Base-by-base conservation (phyloP, 2,797 vertebrate species). In the Mastacembelus armatus region DNA sequence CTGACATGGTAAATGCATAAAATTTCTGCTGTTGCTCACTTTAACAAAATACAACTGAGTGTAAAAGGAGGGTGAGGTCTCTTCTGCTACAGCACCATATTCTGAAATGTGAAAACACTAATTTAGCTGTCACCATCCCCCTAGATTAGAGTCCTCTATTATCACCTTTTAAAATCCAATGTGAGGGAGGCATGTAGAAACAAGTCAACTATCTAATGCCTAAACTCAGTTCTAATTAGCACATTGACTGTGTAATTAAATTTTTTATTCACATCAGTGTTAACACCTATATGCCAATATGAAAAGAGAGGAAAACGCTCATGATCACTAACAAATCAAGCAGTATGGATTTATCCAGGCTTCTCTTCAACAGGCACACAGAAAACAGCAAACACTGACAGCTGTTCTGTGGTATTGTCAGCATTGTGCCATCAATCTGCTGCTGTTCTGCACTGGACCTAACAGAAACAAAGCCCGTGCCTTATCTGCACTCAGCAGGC, bases 401-500 rank as follows among this genome's bases (percentile, higher is more conserved):
- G 43, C 4, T 29, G 33, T 49, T 51, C 50, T 59, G 58, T 54
- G 57, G 62, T 40, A 36, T 51, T 76, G 80, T 85, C 71, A 44
- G 70, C 44, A 74, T 30, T 30, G 40, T 74, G 69, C 69, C 65
- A 84, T 92, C 85, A 89, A 87, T 90, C 81, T 79, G 63, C 68
- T 57, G 56, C 61, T 65, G 45, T 54, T 73, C 57, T 81, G 62
- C 38, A n/a, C n/a, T n/a, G n/a, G n/a, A 16, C 74, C 60, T 2
- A 12, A 47, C 24, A 36, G 47, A 68, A 71, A 91, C 86, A 92
- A 91, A 88, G 80, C 67, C 75, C 10, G 68, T 6, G 39, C 76
- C 84, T 94, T 93, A 93, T 94, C 93, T 90, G 19, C 56, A 32
- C 4, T 44, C 6, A 43, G 63, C 92, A 91, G 79, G 52, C 78